Conservation (phyloP, 2,797 vertebrate genomes). For the Tiaroga cobitis region DNA sequence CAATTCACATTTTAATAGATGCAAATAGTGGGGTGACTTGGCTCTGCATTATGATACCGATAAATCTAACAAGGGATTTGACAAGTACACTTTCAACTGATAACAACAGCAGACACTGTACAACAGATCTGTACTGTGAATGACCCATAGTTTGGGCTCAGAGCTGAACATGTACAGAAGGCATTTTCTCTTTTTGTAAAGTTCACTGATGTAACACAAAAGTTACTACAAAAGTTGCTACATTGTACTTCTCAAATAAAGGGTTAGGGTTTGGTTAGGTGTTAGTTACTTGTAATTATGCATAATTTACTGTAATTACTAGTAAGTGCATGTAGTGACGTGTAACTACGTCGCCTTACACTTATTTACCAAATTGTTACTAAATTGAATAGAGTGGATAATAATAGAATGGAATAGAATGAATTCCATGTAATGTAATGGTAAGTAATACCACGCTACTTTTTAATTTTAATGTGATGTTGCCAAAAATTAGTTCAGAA, state of each 20-base stretch:
- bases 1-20: slow-evolving; percentile 18
- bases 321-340: no score
- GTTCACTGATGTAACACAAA: neutral
- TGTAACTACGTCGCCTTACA: no score
- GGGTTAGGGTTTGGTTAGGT: no score
- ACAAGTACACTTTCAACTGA: neutral
- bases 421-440: neutral
- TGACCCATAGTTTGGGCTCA: neutral
- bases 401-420: no score
- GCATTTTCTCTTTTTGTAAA: neutral
- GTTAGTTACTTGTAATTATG: no score
- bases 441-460: neutral
- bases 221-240: neutral
- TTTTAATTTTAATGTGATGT: neutral
- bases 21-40: neutral
- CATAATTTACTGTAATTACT: no score
- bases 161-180: neutral
- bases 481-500: neutral
- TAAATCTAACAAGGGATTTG: neutral
- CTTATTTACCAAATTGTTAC: no score
- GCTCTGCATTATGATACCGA: neutral
- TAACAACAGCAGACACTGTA: neutral
- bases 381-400: no score
- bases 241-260: no score
- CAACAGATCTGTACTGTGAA: neutral